Base-by-base conservation (phyloP, 2,888 invertebrate genomes). In the Zele albiditarsus region DNA sequence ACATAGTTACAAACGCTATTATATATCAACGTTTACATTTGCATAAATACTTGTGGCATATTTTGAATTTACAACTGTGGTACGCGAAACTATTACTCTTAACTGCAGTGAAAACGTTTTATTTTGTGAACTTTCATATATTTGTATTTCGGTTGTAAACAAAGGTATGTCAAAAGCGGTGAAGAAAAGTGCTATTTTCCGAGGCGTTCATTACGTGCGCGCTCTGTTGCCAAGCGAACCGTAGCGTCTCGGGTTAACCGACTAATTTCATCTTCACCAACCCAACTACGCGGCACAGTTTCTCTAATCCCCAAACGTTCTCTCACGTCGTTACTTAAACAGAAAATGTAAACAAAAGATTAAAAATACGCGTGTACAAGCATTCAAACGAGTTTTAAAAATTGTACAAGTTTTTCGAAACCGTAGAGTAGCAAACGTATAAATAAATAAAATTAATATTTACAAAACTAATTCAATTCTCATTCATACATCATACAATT, bases 231-330 rank as follows among this genome's bases (percentile, higher is more conserved):
- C 53, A 68, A 20, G 57, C 68, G n/a, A 68, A 57, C 49, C 38
- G 14, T 65, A 23, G 16, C 25, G 20, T 49, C 73, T 74, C 67
- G 73, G 76, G 73, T 78, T 79, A 76, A 79, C 77, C 76, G 75
- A 70, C 76, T 77, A 80, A 80, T 80, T 79, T 79, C 77, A 80
- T 78, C 74, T 74, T 60, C 42, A 68, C 71, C 71, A 76, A 73
- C 72, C 38, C 46, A 67, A 60, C 71, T 76, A 31, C 74, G 53
- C 33, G 66, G 73, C 53, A 28, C 27, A 67, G 20, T 60, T 70
- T 70, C 58, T 60, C 38, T 60, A 60, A 70, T 70, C 58, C 58
- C n/a, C 57, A 28, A 31, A 53, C 23, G 28, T 57, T 69, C 42
- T 31, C 68, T 33, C 25, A 31, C 25, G 31, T 53, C 23, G 53